phyloP scores from a whole-genome alignment of 2,113 vertebrate species.

The Gasterosteus nipponicus region DNA sequence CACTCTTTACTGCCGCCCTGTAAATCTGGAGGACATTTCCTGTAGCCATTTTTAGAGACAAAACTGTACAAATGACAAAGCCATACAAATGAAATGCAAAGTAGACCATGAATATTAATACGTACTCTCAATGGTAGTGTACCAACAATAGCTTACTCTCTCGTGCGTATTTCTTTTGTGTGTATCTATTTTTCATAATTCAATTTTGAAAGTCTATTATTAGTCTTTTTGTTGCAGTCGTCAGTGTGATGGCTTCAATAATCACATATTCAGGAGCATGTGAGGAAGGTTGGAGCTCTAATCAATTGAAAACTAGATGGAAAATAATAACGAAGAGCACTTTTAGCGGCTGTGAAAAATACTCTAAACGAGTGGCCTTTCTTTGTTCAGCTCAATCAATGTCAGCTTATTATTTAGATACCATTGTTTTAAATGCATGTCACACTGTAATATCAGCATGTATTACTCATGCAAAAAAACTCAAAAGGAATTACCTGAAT shows the following conservation, averaged over 20 bases:
- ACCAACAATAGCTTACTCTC: conserved; percentile 55
- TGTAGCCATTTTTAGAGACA: conserved; percentile 59
- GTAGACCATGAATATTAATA: conserved; percentile 74
- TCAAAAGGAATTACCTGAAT: background rate
- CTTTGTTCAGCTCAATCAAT: background rate
- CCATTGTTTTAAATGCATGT: background rate
- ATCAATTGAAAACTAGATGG: background rate
- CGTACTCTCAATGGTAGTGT: conserved; percentile 48
- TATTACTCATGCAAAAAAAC: conserved; percentile 7
- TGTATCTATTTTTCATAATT: conserved; percentile 44
- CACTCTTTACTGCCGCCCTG: conserved; percentile 31
- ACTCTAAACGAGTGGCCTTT: background rate
- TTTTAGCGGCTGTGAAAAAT: background rate
- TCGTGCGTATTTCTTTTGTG: conserved; percentile 53
- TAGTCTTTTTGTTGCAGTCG: background rate
- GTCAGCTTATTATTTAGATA: background rate
- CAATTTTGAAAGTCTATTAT: conserved; percentile 20
- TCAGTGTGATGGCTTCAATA: conserved; percentile 16
- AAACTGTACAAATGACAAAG: conserved; percentile 31
- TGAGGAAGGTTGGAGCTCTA: conserved; percentile 9
- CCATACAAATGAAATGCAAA: conserved; percentile 56
- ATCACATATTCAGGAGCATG: conserved; percentile 15
- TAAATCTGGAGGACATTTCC: conserved; percentile 50
- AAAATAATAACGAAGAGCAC: background rate
- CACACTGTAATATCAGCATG: background rate